These are phyloP conservation scores for Dioctria rufipes DNA, from an alignment of 2,888 invertebrate species.

Conservation along the genomic window DNA sequence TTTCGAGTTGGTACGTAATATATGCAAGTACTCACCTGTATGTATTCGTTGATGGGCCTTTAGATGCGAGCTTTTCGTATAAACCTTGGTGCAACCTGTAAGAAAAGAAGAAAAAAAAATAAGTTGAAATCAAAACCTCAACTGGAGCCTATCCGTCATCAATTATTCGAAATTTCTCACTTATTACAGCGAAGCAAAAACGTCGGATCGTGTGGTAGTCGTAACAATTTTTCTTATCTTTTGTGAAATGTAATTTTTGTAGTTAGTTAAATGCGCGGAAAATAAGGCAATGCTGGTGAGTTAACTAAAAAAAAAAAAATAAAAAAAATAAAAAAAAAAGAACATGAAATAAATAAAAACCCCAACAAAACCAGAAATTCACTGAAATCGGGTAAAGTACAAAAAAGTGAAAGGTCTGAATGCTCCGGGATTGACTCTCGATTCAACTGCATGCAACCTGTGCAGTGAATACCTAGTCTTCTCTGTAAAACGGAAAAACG, in stretches of 20 bases:
- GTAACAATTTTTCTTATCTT: constrained; percentile 27
- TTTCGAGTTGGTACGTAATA: neutral
- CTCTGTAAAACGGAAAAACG: constrained; percentile 21
- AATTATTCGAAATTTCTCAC: constrained; percentile 51
- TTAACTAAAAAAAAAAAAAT: neutral
- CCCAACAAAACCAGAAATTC: constrained; percentile 41
- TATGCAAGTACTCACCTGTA: constrained; percentile 81
- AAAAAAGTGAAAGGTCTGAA: constrained; percentile 51
- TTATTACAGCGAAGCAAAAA: constrained; percentile 27
- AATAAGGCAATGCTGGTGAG: constrained; percentile 41
- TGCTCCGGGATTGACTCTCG: neutral
- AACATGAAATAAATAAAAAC: neutral
- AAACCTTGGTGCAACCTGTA: constrained; percentile 95
- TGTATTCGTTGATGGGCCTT: constrained; percentile 98
- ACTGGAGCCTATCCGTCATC: constrained; percentile 31
- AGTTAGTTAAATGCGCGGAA: constrained; percentile 51
- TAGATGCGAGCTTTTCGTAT: constrained; percentile 97
- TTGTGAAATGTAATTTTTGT: constrained; percentile 33
- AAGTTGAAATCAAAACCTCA: constrained; percentile 48
- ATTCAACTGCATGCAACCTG: constrained; percentile 21
- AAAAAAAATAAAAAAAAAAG: neutral
- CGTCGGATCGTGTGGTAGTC: neutral
- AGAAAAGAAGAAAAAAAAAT: constrained; percentile 39
- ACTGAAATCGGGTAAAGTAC: constrained; percentile 51
- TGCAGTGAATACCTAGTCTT: neutral